These are phyloP conservation scores for Lampris incognitus DNA, from an alignment of 2,113 vertebrate species.

Conservation along the genomic window DNA sequence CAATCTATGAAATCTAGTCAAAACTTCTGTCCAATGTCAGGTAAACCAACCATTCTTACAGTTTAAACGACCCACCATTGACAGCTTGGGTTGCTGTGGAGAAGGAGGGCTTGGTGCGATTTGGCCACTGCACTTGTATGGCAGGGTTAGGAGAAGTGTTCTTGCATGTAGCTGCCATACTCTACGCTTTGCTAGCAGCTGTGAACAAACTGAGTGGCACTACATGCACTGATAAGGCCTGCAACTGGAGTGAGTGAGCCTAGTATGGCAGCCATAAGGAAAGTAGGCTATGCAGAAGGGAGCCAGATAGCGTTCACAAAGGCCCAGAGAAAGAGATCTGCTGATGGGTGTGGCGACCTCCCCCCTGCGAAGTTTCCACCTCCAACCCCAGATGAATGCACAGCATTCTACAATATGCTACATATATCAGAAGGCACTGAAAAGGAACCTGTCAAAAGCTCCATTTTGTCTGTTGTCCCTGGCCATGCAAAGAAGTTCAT, in stretches of 20 bases:
- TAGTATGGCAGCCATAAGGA: conserved; percentile 4
- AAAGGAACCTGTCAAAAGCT: conserved; percentile 8
- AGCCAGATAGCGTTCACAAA: conserved; percentile 16
- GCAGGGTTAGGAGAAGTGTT: not conserved
- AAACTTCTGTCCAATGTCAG: too few species aligned
- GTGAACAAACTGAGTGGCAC: conserved; percentile 13
- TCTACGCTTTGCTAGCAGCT: conserved; percentile 8
- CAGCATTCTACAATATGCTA: conserved; percentile 17
- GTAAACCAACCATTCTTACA: too few species aligned
- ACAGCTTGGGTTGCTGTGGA: too few species aligned
- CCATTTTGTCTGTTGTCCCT: conserved; percentile 16
- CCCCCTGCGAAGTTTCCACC: conserved; percentile 12
- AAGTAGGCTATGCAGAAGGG: conserved; percentile 7
- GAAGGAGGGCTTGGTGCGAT: too few species aligned
- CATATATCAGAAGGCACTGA: conserved; percentile 12
- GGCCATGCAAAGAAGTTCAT: conserved; percentile 6
- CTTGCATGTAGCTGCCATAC: conserved; percentile 12
- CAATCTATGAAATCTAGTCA: too few species aligned
- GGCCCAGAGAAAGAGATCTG: conserved; percentile 21
- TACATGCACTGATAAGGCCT: conserved; percentile 7
- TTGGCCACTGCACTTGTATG: too few species aligned
- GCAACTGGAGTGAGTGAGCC: conserved; percentile 14
- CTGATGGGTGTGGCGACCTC: conserved; percentile 18
- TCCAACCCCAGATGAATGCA: conserved; percentile 23
- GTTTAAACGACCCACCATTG: too few species aligned